phyloP scores from a whole-genome alignment of 2,113 vertebrate genomes.

The Holacanthus passer region DNA sequence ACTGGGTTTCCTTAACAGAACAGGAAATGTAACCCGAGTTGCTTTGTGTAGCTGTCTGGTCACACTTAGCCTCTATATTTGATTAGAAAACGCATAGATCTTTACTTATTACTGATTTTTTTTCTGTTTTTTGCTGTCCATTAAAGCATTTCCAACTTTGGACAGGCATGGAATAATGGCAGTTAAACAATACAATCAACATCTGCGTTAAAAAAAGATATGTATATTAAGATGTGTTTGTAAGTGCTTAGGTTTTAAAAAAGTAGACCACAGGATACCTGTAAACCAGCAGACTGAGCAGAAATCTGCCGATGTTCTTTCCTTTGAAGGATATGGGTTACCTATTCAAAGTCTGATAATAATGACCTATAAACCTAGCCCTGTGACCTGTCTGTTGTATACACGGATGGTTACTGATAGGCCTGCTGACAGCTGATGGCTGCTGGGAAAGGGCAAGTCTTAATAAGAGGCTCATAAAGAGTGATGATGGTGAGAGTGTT shows the following conservation, averaged over 20 bases:
- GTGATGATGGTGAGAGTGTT: not conserved
- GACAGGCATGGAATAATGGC: not conserved
- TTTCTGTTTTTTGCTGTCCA: not conserved
- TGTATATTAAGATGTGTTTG: not conserved
- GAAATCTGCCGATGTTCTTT: not conserved
- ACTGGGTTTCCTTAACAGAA: slow-evolving; percentile 21
- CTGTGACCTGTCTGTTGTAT: not conserved
- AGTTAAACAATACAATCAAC: not conserved
- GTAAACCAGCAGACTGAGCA: not conserved
- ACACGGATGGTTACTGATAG: not conserved
- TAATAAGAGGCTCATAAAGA: not conserved
- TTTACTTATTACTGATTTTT: not conserved
- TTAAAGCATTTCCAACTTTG: not conserved
- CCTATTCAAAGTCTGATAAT: not conserved
- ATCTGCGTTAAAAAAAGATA: not conserved
- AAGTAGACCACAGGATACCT: not conserved
- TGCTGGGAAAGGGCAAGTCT: not conserved
- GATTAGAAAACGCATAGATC: not conserved
- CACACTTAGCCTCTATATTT: not conserved
- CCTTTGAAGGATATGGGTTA: not conserved
- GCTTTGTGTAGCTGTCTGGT: slow-evolving; percentile 1
- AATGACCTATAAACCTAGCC: not conserved
- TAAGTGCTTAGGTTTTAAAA: not conserved
- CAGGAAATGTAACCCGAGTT: slow-evolving; percentile 20
- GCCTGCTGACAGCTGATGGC: not conserved